Base-by-base conservation (phyloP, 2,113 vertebrate species). In the Meriones unguiculatus region DNA sequence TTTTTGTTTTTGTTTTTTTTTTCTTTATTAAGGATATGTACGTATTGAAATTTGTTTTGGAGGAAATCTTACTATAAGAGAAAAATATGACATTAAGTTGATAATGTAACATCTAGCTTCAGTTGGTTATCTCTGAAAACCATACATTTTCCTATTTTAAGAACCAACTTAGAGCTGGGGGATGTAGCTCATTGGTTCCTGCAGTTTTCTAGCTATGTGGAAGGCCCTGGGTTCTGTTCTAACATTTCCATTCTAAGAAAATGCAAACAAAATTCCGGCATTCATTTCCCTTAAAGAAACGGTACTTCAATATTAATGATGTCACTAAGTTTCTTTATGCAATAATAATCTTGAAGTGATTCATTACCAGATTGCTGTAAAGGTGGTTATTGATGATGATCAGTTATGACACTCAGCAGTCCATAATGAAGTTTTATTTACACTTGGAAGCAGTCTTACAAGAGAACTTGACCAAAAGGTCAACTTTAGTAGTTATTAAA, bases 211-310 rank as follows among this genome's bases (percentile, higher is more conserved):
- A 62, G 41, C 62, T 46, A 72, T 72, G 32, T 38, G 7, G 18
- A 75, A 30, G 5, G 81, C 15, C n/a, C 32, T 85, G 30, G 69
- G 20, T 76, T 92, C 41, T 6, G 65, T 9, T 62, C 38, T 11
- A 72, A 4, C 77, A 82, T 46, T 46, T 46, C 46, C 46, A 46
- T 52, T 72, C 30, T 57, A 72, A 28, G 46, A 25, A 67, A 24
- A 65, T 32, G 13, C 28, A 38, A 38, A 52, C 24, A 54, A 30
- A 32, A 30, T 35, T 38, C 54, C 2, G 94, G 35, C 14, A 22
- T 94, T 96, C 59, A 92, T 88, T 97, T 95, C 59, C 59, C n/a
- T 95, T 90, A 65, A 41, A 82, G 93, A 95, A 85, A 65, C 6
- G 77, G 22, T 69, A 90, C 78, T 87, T 70, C 3, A 70, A 5